phyloP scores from a whole-genome alignment of 1,140 invertebrate species.

The Planococcus citri region DNA sequence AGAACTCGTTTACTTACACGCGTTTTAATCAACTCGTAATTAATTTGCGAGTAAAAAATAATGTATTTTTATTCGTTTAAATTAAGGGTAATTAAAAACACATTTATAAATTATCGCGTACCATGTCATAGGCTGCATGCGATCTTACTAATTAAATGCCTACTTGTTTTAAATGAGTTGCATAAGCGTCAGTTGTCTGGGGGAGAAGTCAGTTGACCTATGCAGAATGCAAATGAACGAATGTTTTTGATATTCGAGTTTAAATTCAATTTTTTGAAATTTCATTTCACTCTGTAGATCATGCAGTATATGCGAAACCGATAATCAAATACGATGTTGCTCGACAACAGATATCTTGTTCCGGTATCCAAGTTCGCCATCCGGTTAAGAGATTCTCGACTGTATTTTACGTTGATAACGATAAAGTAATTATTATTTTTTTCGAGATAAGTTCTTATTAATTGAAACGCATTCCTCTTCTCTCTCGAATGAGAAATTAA shows the following conservation, averaged over 20 bases:
- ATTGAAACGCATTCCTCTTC: background rate
- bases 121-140: background rate
- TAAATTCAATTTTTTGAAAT: too few species aligned
- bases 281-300: background rate
- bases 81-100: background rate
- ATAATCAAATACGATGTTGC: background rate
- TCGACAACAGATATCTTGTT: background rate
- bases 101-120: background rate
- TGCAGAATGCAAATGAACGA: too few species aligned
- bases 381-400: background rate
- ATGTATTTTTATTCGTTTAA: background rate
- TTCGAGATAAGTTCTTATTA: background rate
- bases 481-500: too few species aligned
- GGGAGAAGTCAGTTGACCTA: too few species aligned
- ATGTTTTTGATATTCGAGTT: too few species aligned
- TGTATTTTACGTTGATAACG: background rate
- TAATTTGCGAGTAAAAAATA: background rate
- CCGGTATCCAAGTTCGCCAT: background rate
- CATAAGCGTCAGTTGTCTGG: too few species aligned
- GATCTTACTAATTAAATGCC: background rate
- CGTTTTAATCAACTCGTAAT: background rate
- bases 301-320: background rate
- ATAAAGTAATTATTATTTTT: conserved; percentile 3
- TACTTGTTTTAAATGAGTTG: too few species aligned
- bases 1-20: background rate